These are phyloP conservation scores for Columba guinea DNA, from an alignment of 2,797 vertebrate genomes.

Conservation along the genomic window DNA sequence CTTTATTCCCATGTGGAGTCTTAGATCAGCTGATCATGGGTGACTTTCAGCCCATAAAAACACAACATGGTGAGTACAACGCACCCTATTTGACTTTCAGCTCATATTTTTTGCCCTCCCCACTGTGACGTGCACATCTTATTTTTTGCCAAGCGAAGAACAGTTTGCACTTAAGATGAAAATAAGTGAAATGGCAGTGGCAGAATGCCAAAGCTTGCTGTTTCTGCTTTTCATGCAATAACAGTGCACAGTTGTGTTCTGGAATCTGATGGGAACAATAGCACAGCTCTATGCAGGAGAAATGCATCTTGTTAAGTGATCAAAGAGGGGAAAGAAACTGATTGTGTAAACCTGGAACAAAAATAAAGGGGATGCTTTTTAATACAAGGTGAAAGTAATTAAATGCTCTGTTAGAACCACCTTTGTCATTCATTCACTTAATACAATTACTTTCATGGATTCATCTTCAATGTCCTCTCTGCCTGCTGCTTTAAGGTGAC, in stretches of 20 bases:
- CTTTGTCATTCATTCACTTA: slow-evolving; percentile 33
- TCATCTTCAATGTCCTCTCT: neutral
- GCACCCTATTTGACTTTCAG: slow-evolving; percentile 35
- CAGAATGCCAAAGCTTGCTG: slow-evolving; percentile 34
- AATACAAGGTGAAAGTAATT: slow-evolving; percentile 18
- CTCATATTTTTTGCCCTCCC: slow-evolving; percentile 29
- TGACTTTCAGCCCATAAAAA: slow-evolving; percentile 50
- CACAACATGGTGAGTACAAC: slow-evolving; percentile 11
- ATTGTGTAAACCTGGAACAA: slow-evolving; percentile 42
- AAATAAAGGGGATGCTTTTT: slow-evolving; percentile 34
- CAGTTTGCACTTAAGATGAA: slow-evolving; percentile 51
- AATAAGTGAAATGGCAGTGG: slow-evolving; percentile 52
- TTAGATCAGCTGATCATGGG: neutral
- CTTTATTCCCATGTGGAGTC: neutral
- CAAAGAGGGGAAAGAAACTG: slow-evolving; percentile 10
- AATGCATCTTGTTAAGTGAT: neutral
- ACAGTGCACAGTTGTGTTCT: slow-evolving; percentile 9
- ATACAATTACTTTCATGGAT: neutral
- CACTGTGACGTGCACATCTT: slow-evolving; percentile 25
- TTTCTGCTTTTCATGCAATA: slow-evolving; percentile 49
- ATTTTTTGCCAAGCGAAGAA: slow-evolving; percentile 38
- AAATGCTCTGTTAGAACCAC: slow-evolving; percentile 14
- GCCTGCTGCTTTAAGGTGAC: slow-evolving; percentile 14
- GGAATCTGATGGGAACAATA: slow-evolving; percentile 31
- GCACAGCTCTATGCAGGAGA: neutral